Base-by-base conservation (phyloP, 2,797 vertebrate species). In the Crax fasciolata region DNA sequence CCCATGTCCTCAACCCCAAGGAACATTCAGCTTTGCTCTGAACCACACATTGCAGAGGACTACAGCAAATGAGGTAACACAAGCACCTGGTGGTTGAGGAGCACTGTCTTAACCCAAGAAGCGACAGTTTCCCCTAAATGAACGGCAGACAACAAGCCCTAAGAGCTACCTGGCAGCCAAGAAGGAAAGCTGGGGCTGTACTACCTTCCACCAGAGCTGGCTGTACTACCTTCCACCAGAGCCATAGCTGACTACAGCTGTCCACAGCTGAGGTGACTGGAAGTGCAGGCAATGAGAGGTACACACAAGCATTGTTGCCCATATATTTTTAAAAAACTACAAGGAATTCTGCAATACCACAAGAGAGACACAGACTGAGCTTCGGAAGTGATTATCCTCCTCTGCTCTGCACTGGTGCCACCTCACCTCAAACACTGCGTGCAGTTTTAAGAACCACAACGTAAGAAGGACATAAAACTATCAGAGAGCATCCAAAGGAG, bases 311-410 rank as follows among this genome's bases (percentile, higher is more conserved):
- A 6, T 10, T 8, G 10, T 59, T 68, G 43, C 39, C 39, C 4
- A 5, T 38, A 41, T 30, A 74, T 55, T 61, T 2, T 0, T 5
- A 51, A 16, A 4, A 35, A 48, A 55, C 12, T 15, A 5, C 0
- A 0, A 65, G 38, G 41, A 70, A 41, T 52, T 59, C 58, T 59
- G 23, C 35, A 49, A 18, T 10, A 19, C 52, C 51, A 13, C 0
- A 8, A 68, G 10, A 38, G 13, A 46, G 0, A 0, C 25, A 39
- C 12, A 62, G 32, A 74, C 1, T 20, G 58, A 78, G 43, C 39
- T 79, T 59, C 68, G 35, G 19, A 59, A 16, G 13, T 24, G 32
- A 24, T 12, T 38, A 32, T 16, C 57, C 57, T 9, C 7, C 15
- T 59, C 58, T 25, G 13, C 9, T 38, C 23, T 57, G 55, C 28